Base-by-base conservation (phyloP, 2,888 invertebrate genomes). In the Homarus gammarus region DNA sequence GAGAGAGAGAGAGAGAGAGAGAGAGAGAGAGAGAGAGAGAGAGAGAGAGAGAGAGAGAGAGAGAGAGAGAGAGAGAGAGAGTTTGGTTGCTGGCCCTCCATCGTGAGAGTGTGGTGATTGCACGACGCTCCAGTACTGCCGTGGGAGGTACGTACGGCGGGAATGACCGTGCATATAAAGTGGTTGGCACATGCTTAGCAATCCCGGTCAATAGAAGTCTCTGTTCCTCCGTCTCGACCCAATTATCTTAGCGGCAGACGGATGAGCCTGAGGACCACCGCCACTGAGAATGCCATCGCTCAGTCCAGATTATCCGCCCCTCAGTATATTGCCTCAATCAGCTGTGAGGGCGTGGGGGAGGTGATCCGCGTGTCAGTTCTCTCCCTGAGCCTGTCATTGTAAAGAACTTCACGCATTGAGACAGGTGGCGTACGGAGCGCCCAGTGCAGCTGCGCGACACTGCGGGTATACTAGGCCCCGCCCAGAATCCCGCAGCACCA, bases 401-500 rank as follows among this genome's bases (percentile, higher is more conserved):
- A 27, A 27, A 6, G 5, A 40, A 73, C 61, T 61, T 33, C 61
- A 79, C 36, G 79, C 61, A 79, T 56, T 79, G 79, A 79, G 61
- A 61, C 51, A 56, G 33, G 36, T 36, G 61, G 61, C 79, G 79
- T 79, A 75, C 44, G n/a, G 61, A 31, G 61, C 1, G 5, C 15
- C 36, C 8, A 12, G 36, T 36, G 51, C 79, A 61, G 33, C 27
- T 79, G 79, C 79, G 56, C 51, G 79, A 79, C 79, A 79, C 56
- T 79, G 79, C 79, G 79, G 79, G 56, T 79, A 79, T 79, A 79
- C 31, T 61, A 79, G 36, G 61, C 79, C 36, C 79, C 79, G 79
- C 79, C 79, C 79, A 61, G 36, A 49, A 6, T 22, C 36, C 73
- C 79, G 79, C 79, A 79, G 79, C 79, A 36, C 61, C 56, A 72